Base-by-base conservation (phyloP, 1,140 invertebrate genomes). In the Notospermus geniculatus region DNA sequence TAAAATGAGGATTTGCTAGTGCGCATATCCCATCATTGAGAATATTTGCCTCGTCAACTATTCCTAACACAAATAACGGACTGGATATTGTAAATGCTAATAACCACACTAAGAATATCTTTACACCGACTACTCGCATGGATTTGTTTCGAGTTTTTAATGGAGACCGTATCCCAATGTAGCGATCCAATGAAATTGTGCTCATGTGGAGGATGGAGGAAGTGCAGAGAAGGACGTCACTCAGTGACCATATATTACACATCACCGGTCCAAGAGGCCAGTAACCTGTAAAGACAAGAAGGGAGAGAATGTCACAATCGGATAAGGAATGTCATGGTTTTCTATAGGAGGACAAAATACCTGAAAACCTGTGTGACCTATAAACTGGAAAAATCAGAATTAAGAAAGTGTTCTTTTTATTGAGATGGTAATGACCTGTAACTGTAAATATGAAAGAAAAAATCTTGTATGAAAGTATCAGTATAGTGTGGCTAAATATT, bases 211-310 rank as follows among this genome's bases (percentile, higher is more conserved):
- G 89, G 73, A 97, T 97, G 69, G 91, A 93, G 1, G 91, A 90
- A 0, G 91, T 94, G 74, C 94, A 97, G 57, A 93, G 91, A 25
- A 96, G 83, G 19, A 97, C 94, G 79, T 97, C 95, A 63, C 91
- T 92, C 1, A 93, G 94, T 60, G 93, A 90, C 84, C 95, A 97
- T 17, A 96, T 86, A 80, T 93, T 93, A 83, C 94, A 97, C 87
- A 93, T 90, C 23, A 87, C 86, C 60, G 90, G 85, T 9, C 91
- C 90, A 70, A 96, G 89, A 29, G 92, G 91, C 94, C 94, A 97
- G 79, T 91, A 90, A 57, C 93, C 94, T 96, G 85, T 15, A 84
- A 86, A 36, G 71, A 66, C 68, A 56, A 63, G 52, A 30, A 63
- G 46, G 32, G 32, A 36, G 32, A 36, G 15, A 36, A 36, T 7